Percentiles rank a stretch among this genome's conserved stretches.
phyloP scores from a whole-genome alignment of 2,888 invertebrate genomes.

The Dasypogon diadema region DNA sequence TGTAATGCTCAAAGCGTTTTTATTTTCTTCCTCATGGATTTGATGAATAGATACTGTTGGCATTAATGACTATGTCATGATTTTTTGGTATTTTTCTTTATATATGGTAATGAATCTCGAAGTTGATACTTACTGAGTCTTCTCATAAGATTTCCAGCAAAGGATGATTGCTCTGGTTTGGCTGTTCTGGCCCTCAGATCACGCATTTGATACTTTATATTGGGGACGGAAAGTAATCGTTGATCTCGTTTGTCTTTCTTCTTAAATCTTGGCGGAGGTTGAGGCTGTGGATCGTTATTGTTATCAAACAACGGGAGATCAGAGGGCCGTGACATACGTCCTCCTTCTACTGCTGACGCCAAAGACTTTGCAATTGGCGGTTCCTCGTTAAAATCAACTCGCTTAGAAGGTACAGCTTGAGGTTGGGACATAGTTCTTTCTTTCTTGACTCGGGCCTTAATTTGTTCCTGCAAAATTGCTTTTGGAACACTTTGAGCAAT shows the following conservation, averaged over 20 bases:
- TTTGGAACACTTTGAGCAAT: slow-evolving; percentile 58
- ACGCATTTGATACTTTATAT: slow-evolving; percentile 75
- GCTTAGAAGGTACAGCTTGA: slow-evolving; percentile 61
- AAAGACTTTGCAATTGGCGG: slow-evolving; percentile 58
- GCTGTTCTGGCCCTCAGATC: slow-evolving; percentile 64
- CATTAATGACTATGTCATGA: too few relatives aligned
- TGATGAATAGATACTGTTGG: too few relatives aligned
- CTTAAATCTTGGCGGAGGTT: slow-evolving; percentile 72
- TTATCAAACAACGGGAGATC: slow-evolving; percentile 74
- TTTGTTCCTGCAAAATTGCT: slow-evolving; percentile 55
- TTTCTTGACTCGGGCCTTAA: slow-evolving; percentile 58
- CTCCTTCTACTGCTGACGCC: slow-evolving; percentile 61
- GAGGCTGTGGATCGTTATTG: slow-evolving; percentile 59
- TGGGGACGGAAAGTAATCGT: slow-evolving; percentile 82
- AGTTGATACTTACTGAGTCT: slow-evolving; percentile 88
- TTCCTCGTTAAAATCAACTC: slow-evolving; percentile 66
- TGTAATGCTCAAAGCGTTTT: too few relatives aligned
- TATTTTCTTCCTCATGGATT: too few relatives aligned
- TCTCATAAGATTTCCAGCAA: slow-evolving; percentile 82
- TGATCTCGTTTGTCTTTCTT: slow-evolving; percentile 74
- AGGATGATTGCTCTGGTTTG: slow-evolving; percentile 69
- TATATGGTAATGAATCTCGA: slow-evolving; percentile 45
- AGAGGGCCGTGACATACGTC: slow-evolving; percentile 71
- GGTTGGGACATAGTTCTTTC: slow-evolving; percentile 60
- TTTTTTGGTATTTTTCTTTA: too few relatives aligned